Base-by-base conservation (phyloP, 2,797 vertebrate species). In the Saguinus oedipus region DNA sequence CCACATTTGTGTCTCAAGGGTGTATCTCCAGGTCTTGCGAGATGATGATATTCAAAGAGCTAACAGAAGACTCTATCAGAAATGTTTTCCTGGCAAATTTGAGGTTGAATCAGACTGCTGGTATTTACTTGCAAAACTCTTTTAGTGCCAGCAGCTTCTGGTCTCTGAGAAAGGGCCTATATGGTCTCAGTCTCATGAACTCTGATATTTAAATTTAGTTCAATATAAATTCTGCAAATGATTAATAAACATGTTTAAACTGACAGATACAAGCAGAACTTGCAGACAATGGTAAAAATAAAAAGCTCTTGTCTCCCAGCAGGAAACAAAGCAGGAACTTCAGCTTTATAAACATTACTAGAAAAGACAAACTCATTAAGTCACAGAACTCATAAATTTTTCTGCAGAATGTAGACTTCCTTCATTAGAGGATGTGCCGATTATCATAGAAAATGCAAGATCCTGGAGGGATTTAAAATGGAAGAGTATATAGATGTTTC, bases 181-280 rank as follows among this genome's bases (percentile, higher is more conserved):
- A 64, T 44, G 53, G 26, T 75, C 22, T 93, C 78, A 70, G 24
- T 17, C 26, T 27, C 10, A 97, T 59, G 86, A 93, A 93, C 24
- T 76, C 11, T 88, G 85, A 92, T 95, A 95, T 96, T 97, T 48
- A 94, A 90, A 93, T 90, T 76, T 85, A 57, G 19, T 78, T 91
- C 15, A 5, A 1, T 96, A 48, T 84, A 88, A 93, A 72, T 70
- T 90, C 36, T 81, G 15, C 14, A 80, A 72, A 55, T 61, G 36
- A 96, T 57, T 95, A 61, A 84, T 82, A 50, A 78, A 79, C 44
- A 90, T 50, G 61, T 46, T 85, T 97, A 90, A 81, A 42, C 55
- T 79, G 94, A 95, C 13, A 96, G 1, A 26, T 93, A 82, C n/a
- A 97, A 89, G 87, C 11, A 48, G 50, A 5, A 95, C 90, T 97